Evolutionary conservation across 2,888 invertebrate species (phyloP), one percentile per base, ranked within the genome.

Genomic region (Blastobasis lacticolella): DNA sequence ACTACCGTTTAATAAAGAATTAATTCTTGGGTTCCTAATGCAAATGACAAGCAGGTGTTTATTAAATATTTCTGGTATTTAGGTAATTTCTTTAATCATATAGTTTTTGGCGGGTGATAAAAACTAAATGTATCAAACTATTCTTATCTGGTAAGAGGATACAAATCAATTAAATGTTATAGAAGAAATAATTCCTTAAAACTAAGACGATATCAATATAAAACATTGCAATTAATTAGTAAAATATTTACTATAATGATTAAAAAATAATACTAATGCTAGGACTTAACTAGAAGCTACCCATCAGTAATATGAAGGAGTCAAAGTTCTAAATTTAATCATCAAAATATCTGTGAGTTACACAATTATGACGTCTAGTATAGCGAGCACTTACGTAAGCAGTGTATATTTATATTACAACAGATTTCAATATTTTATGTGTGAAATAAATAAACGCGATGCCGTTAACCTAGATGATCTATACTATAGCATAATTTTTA

Each of bases 151-250:
- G 41, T 50, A 53, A 40, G 49, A 53, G 50, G 43, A 43, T 53
- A 53, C 46, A 53, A 53, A 53, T 48, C 41, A 47, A 53, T 45
- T 48, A 37, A 53, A 53, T 38, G 45, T 50, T 53, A 53, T 23
- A 48, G 50, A 50, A 48, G 38, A 53, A 53, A 53, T 50, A 50
- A 50, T 53, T 45, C 48, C 53, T 53, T 53, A 53, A 48, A 49
- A 46, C 53, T 53, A 53, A 41, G 38, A 47, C 37, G 10, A n/a
- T 49, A 48, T 50, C 48, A 52, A 23, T 23, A 23, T 23, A 51
- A 38, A n/a, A 52, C 41, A 52, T n/a, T 45, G 37, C n/a, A 49
- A 49, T 43, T 44, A 43, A 43, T 38, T 7, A 43, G n/a, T 42
- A 37, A 42, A 42, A 48, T 42, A 5, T 42, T 41, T 48, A 36